These are phyloP conservation scores for Bubalus kerabau DNA, from an alignment of 2,113 vertebrate species.

Conservation along the genomic window DNA sequence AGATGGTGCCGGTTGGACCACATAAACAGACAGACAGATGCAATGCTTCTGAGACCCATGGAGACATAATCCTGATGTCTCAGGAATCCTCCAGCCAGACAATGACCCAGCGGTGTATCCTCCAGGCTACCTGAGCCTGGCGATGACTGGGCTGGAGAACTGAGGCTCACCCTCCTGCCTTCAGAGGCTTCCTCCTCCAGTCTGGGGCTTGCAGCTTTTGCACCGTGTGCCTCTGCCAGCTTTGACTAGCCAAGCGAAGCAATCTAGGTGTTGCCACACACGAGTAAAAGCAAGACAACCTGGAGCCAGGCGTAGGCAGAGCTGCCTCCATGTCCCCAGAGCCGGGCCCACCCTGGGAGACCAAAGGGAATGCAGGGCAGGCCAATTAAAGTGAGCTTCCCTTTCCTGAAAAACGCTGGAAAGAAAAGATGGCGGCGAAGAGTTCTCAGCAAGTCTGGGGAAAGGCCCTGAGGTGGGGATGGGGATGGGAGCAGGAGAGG, in stretches of 20 bases:
- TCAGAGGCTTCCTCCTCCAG: not conserved
- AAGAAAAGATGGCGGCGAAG: not conserved
- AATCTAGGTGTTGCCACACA: not conserved
- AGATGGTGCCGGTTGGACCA: not conserved
- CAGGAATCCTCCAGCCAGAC: not conserved
- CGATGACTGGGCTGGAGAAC: not conserved
- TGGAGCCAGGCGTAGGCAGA: not conserved
- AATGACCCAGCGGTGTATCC: not conserved
- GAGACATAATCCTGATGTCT: accelerated
- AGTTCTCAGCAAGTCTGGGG: not conserved
- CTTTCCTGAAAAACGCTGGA: not conserved
- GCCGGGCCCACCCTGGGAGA: not conserved
- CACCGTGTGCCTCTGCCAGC: not conserved
- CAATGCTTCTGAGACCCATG: not conserved
- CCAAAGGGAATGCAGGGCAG: not conserved
- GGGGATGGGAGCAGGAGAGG: accelerated
- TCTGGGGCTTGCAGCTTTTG: not conserved
- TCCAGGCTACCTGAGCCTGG: not conserved
- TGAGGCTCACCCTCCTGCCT: not conserved
- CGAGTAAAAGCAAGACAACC: not conserved
- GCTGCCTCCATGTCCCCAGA: not conserved
- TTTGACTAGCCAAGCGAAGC: not conserved
- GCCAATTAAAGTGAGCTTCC: not conserved
- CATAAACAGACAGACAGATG: not conserved
- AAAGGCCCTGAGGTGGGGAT: not conserved